Evolutionary conservation across 2,113 vertebrate species (phyloP), one percentile per base, ranked within the genome.

Genomic region (Poeciliopsis retropinna): DNA sequence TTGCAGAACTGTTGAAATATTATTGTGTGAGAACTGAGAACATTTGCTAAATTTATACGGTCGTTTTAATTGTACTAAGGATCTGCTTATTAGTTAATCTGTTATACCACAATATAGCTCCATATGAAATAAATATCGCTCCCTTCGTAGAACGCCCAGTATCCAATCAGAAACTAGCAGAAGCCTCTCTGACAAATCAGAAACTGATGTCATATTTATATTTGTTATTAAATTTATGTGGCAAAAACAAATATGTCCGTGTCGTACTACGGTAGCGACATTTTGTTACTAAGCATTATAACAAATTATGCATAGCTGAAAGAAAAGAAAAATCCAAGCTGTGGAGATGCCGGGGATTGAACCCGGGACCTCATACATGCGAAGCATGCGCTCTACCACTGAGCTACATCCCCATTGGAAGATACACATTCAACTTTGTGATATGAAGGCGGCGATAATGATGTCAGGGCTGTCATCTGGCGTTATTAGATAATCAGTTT

Each of bases 331-430:
- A 28, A 31, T 11, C 9, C 10, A 34, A 51, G 32, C 3, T 2
- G 12, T 94, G 94, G 94, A 95, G 94, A 95, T 95, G 94, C 94
- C 94, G 94, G 94, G 94, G 94, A 94, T 95, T 95, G 94, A 95
- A 95, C 94, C 94, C 94, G 92, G 94, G 94, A 90, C 94, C 94
- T 94, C 94, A 94, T 95, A 95, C 95, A 95, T 95, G 95, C 95
- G 92, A 95, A 95, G 94, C 95, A 95, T 91, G 95, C 94, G 94
- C 95, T 95, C 95, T 95, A 95, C 95, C 95, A 95, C 95, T 95
- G 95, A 95, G 95, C 94, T 95, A 95, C 94, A 95, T 95, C 95
- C 94, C 95, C 92, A 67, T 28, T 39, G 62, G 4, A 8, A n/a
- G 4, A n/a, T 8, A 8, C 9, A 0, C 0, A 1, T 3, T 7